phyloP scores from a whole-genome alignment of 2,888 invertebrate species.

The Pasiphila rectangulata region DNA sequence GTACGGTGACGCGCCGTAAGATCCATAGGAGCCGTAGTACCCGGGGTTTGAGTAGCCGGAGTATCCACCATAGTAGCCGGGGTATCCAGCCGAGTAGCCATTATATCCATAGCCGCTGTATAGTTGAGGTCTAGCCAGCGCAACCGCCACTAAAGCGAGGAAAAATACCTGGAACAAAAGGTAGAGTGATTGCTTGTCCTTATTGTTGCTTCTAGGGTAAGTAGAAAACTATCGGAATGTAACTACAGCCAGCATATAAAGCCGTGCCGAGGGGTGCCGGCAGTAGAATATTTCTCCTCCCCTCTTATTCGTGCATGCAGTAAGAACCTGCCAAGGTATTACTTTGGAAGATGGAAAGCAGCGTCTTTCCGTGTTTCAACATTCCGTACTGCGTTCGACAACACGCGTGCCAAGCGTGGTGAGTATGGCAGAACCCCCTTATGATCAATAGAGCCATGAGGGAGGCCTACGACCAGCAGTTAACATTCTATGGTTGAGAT shows the following conservation, averaged over 20 bases:
- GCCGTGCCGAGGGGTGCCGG: not conserved
- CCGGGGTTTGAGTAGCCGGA: constrained; percentile 61
- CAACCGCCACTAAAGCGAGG: constrained; percentile 67
- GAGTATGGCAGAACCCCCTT: too few species aligned
- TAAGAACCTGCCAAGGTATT: too few species aligned
- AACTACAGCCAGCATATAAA: not conserved
- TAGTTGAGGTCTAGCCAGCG: constrained; percentile 70
- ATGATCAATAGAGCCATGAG: too few species aligned
- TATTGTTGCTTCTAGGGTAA: not conserved
- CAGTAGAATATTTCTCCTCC: too few species aligned
- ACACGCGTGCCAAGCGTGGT: too few species aligned
- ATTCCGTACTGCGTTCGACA: too few species aligned
- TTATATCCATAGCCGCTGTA: constrained; percentile 60
- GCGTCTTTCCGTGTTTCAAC: too few species aligned
- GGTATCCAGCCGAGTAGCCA: constrained; percentile 54
- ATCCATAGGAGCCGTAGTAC: constrained; percentile 55
- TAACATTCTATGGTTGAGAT: too few species aligned
- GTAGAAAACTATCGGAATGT: not conserved
- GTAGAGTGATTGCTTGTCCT: not conserved
- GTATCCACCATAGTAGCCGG: constrained; percentile 60
- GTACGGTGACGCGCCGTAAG: constrained; percentile 58
- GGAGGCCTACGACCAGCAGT: too few species aligned
- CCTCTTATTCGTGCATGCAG: too few species aligned
- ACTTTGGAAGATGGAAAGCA: too few species aligned
- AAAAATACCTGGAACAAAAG: constrained; percentile 63